Evolutionary conservation across 1,140 invertebrate species (phyloP).

Genomic region (Ylistrum balloti): DNA sequence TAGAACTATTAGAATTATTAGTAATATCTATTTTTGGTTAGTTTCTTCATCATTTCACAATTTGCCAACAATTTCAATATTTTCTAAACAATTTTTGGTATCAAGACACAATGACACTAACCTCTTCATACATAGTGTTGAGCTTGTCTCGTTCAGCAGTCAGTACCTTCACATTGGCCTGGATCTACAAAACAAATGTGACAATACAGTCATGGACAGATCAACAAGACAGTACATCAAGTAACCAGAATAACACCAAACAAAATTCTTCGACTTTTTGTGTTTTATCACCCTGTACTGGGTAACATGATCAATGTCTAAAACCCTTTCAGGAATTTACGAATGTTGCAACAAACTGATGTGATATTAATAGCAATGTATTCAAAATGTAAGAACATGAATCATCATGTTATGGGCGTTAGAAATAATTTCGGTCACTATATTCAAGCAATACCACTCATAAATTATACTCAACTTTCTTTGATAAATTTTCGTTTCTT

Average conservation of each 20-base stretch:
- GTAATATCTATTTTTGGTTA: not conserved
- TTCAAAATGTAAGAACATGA: too few relatives aligned
- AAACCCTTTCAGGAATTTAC: not conserved
- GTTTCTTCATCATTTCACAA: too few relatives aligned
- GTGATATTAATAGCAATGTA: not conserved
- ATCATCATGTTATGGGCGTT: too few relatives aligned
- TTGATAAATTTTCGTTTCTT: not conserved
- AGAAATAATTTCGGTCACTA: not conserved
- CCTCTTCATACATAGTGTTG: slow-evolving; percentile 81
- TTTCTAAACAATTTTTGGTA: too few relatives aligned
- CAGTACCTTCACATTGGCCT: slow-evolving; percentile 82
- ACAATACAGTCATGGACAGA: not conserved
- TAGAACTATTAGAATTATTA: not conserved
- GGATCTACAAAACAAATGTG: slow-evolving; percentile 76
- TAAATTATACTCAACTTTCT: not conserved
- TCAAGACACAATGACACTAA: slow-evolving; percentile 55
- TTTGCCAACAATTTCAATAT: too few relatives aligned
- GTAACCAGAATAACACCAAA: not conserved
- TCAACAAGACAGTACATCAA: not conserved
- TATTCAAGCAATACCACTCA: not conserved
- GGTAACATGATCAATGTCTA: not conserved
- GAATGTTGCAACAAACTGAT: not conserved
- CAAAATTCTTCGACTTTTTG: not conserved
- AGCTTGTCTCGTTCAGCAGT: slow-evolving; percentile 81
- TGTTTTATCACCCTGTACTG: too few relatives aligned